phyloP scores from a whole-genome alignment of 1,140 invertebrate genomes.

The Drosophila willistoni region DNA sequence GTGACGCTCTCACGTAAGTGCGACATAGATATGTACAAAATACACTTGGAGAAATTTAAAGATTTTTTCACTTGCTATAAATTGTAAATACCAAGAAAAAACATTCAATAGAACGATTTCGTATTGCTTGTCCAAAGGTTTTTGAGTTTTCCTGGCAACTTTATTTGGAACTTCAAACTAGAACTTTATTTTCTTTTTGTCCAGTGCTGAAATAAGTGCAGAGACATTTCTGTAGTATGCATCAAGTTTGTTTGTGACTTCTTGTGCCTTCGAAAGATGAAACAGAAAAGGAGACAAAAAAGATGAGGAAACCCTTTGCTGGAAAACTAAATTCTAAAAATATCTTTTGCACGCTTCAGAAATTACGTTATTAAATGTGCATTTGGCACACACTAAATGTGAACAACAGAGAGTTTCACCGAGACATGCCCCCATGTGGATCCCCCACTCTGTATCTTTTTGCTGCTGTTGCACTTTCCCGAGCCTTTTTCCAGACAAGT shows the following conservation, averaged over 20 bases:
- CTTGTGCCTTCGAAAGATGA: slow-evolving; percentile 55
- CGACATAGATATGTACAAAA: slow-evolving; percentile 32
- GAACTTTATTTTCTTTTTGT: background rate
- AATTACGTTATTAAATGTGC: slow-evolving; percentile 82
- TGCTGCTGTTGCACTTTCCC: slow-evolving; percentile 14
- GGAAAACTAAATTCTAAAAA: slow-evolving; percentile 72
- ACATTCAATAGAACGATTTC: no score
- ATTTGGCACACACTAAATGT: slow-evolving; percentile 80
- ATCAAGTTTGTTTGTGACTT: slow-evolving; percentile 49
- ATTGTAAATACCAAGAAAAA: background rate
- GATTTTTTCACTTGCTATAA: slow-evolving; percentile 6
- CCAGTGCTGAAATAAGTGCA: background rate
- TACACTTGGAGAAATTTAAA: slow-evolving; percentile 26
- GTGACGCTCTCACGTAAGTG: slow-evolving; percentile 64
- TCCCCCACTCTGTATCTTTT: background rate
- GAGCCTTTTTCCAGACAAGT: slow-evolving; percentile 56
- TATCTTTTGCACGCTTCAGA: slow-evolving; percentile 80
- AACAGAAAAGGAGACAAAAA: slow-evolving; percentile 61
- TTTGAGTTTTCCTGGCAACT: background rate
- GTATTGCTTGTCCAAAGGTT: no score
- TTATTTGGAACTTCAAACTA: background rate
- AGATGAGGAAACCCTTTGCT: slow-evolving; percentile 9
- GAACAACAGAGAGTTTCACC: slow-evolving; percentile 33
- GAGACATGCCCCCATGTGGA: background rate
- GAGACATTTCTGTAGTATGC: slow-evolving; percentile 20